Evolutionary conservation across 2,797 vertebrate genomes (phyloP), one percentile per base, ranked within the genome.

Genomic region (Craterocephalus amniculus): DNA sequence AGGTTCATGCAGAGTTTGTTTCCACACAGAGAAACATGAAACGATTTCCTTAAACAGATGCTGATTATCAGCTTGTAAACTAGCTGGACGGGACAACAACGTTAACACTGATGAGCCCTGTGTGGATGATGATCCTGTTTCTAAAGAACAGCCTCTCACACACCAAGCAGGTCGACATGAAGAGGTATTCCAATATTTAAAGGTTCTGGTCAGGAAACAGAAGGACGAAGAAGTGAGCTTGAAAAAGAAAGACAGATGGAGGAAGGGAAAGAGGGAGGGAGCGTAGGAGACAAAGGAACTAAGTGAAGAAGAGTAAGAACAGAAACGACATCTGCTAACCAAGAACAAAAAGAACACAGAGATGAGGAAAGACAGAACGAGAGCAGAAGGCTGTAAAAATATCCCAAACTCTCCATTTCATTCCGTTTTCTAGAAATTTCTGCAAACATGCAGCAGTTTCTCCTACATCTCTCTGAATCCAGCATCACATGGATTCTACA

Each of bases 151-250:
- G 58, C 58, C 76, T 67, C 79, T 61, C 49, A 0, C 70, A 79
- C 82, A 86, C 80, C 34, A 58, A n/a, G 72, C 77, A 72, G 78
- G 76, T 65, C 74, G 83, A 81, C 65, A 20, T 54, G 22, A 78
- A 66, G 72, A 62, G 62, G 79, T 60, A 24, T 60, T 74, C 70
- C 54, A 12, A 72, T 64, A 80, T 64, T 16, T 68, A 63, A 83
- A 78, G 70, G 68, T 74, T 82, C 71, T 35, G 59, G 72, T 75
- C 76, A 43, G 66, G 22, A n/a, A 34, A 35, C 35, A 76, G 51
- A 20, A 29, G 22, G 31, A 24, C 11, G n/a, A 12, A 56, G 36
- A 29, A 52, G 40, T 4, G 63, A 45, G 70, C 52, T 49, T 68
- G 48, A 72, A 72, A 22, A 32, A 31, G 16, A 2, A 14, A 59